Evolutionary conservation across 2,797 vertebrate genomes (phyloP).

Genomic region (Synanceia verrucosa): DNA sequence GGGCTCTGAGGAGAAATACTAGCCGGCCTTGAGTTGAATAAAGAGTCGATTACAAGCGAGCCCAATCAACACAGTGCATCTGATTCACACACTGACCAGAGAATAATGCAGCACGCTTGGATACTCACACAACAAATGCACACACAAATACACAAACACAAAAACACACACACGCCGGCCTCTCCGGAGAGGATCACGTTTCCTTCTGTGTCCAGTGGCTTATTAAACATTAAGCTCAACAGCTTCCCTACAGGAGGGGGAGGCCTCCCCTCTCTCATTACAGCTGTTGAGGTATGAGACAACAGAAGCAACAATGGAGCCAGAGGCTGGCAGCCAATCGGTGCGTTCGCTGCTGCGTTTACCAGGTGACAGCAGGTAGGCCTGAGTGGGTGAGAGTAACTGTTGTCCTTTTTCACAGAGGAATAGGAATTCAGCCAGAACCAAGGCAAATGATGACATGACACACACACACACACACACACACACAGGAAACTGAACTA

Average conservation of each 20-base stretch:
- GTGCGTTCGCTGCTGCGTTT: conserved; percentile 21
- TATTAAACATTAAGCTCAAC: conserved; percentile 74
- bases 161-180: conserved; percentile 32
- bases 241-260: conserved; percentile 64
- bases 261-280: conserved; percentile 62
- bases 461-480: background rate
- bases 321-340: conserved; percentile 51
- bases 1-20: conserved; percentile 29
- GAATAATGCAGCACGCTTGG: conserved; percentile 44
- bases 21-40: conserved; percentile 22
- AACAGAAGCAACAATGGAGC: conserved; percentile 62
- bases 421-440: conserved; percentile 1
- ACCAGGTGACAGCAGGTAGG: conserved; percentile 61
- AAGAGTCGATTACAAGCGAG: conserved; percentile 46
- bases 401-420: conserved; percentile 9
- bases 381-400: conserved; percentile 41
- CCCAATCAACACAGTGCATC: conserved; percentile 46
- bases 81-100: conserved; percentile 57
- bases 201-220: conserved; percentile 65
- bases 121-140: conserved; percentile 44
- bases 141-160: conserved; percentile 12
- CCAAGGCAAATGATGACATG: no score
- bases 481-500: no score
- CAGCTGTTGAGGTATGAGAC: conserved; percentile 70
- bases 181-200: conserved; percentile 53